Base-by-base conservation (phyloP, 2,888 invertebrate genomes). In the Drosophila emarginata region DNA sequence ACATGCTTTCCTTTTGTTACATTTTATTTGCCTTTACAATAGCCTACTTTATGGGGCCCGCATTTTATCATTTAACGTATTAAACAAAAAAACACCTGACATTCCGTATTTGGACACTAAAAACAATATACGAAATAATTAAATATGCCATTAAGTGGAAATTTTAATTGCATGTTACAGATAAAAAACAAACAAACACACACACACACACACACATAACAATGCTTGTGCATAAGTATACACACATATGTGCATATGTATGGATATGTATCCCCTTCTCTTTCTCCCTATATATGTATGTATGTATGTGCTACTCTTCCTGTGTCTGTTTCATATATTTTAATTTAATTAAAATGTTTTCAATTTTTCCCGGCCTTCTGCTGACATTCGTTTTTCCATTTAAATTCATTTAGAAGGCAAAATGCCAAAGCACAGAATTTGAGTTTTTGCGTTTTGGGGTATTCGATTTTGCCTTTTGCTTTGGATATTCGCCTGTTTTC, bases 321-420 rank as follows among this genome's bases (percentile, higher is more conserved):
- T 40, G 37, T 67, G 23, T 23, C 39, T 63, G 39, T 58, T 21
- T n/a, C 53, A 51, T 73, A 67, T 71, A 60, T 72, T 81, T 73
- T 62, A 75, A 77, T 85, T 81, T 77, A 87, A 81, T 81, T 81
- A 77, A 81, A 81, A 71, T 68, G 67, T 63, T 82, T 74, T 62
- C 52, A 61, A 61, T 64, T 78, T 66, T 39, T 64, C 54, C 51
- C 64, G 52, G 12, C 45, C 21, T 51, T 50, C 53, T 21, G 12
- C 53, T 40, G 18, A 23, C 45, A 61, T 68, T 71, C n/a, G 50
- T 23, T 59, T 64, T 65, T 23, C 61, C 69, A 53, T 74, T 72
- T 54, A 67, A 67, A 61, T 67, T 74, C 71, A 74, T 74, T 71
- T 71, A 60, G 67, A 39, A 39, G 54, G 52, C 59, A 60, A 59